phyloP scores from a whole-genome alignment of 2,888 invertebrate genomes.

The Lutraria lutraria region DNA sequence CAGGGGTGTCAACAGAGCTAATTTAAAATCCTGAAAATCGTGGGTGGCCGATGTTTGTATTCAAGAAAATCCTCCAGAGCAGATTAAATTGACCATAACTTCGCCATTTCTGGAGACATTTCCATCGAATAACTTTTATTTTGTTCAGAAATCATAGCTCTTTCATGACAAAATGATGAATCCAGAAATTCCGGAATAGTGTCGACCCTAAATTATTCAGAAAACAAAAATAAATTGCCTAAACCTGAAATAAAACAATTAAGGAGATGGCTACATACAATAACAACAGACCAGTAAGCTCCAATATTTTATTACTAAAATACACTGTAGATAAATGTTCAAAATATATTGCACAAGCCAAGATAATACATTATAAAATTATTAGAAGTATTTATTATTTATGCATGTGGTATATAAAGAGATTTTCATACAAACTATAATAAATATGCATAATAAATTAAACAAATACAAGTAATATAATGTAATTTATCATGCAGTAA shows the following conservation, averaged over 20 bases:
- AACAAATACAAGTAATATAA: neutral
- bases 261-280: neutral
- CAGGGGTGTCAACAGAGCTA: too few relatives aligned
- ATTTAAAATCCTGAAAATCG: too few relatives aligned
- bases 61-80: too few relatives aligned
- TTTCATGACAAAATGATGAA: too few relatives aligned
- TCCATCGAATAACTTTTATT: too few relatives aligned
- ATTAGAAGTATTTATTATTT: neutral
- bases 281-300: neutral
- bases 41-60: too few relatives aligned
- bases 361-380: constrained; percentile 11
- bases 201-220: neutral
- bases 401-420: neutral
- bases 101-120: too few relatives aligned
- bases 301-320: constrained; percentile 20
- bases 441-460: neutral
- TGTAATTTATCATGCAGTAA: neutral
- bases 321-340: neutral
- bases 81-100: too few relatives aligned
- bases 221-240: neutral
- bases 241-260: neutral
- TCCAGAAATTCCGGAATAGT: too few relatives aligned
- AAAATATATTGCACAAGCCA: constrained; percentile 34
- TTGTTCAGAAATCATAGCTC: too few relatives aligned
- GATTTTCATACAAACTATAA: neutral